A percentile compares a stretch with the other conserved stretches of the same genome.
Evolutionary conservation across 2,113 vertebrate species (phyloP).

Genomic region (Chloropsis hardwickii): DNA sequence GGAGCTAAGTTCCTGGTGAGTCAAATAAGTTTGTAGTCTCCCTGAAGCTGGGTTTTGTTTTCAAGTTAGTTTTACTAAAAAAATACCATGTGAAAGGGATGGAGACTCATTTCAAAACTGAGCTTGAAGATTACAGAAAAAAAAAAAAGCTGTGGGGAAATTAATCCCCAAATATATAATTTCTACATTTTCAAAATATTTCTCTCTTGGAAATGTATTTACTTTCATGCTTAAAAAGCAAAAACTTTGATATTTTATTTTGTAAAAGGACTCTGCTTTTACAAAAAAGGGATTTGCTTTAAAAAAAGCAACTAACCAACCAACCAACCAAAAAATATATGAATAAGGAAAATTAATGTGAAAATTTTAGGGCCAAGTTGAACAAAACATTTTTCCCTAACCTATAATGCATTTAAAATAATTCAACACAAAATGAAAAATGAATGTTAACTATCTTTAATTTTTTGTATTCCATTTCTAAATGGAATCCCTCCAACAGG

Average conservation of each 20-base stretch:
- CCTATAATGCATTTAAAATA: background rate
- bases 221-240: background rate
- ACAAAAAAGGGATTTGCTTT: background rate
- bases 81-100: background rate
- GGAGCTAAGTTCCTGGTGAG: background rate
- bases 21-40: background rate
- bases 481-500: background rate
- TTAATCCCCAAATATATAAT: background rate
- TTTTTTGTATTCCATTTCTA: background rate
- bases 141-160: background rate
- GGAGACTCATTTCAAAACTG: background rate
- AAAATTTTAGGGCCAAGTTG: background rate
- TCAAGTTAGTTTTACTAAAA: background rate
- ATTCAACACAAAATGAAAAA: background rate
- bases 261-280: background rate
- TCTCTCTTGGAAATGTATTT: background rate
- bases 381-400: background rate
- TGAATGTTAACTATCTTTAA: background rate
- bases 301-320: background rate
- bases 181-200: background rate
- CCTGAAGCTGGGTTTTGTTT: background rate
- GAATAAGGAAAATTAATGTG: background rate
- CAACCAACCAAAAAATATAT: background rate
- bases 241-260: background rate
- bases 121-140: background rate